A percentile compares a stretch with the other conserved stretches of the same genome.
Evolutionary conservation across 2,888 invertebrate species (phyloP).

Genomic region (Drosophila macrospina): DNA sequence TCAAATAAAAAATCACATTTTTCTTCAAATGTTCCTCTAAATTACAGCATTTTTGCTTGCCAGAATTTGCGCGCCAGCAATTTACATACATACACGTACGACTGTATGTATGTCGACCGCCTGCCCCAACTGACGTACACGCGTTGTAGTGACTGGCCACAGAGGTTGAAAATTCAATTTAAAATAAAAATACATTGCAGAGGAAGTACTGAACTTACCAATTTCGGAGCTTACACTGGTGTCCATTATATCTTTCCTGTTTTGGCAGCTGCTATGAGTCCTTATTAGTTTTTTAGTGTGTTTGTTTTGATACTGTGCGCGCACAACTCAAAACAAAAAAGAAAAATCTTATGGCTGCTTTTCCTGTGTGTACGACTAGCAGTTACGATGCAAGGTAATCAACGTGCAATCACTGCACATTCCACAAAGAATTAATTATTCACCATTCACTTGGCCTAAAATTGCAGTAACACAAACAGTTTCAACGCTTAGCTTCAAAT

Average conservation of each 20-base stretch:
- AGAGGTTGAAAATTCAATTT: slow-evolving; percentile 78
- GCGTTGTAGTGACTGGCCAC: slow-evolving; percentile 49
- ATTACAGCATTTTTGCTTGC: background rate
- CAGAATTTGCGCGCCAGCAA: slow-evolving; percentile 58
- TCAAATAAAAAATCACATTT: too few species aligned
- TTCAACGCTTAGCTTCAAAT: slow-evolving; percentile 16
- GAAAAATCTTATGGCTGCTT: slow-evolving; percentile 46
- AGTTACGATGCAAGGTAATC: slow-evolving; percentile 40
- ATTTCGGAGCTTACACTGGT: slow-evolving; percentile 28
- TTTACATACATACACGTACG: slow-evolving; percentile 24
- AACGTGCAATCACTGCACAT: slow-evolving; percentile 9
- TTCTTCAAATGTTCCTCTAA: too few species aligned
- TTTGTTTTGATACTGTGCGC: slow-evolving; percentile 51
- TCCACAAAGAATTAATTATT: slow-evolving; percentile 11
- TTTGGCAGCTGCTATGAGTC: background rate
- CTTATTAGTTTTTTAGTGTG: background rate
- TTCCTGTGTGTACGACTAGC: slow-evolving; percentile 34
- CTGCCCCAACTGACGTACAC: slow-evolving; percentile 55
- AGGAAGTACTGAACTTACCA: slow-evolving; percentile 35
- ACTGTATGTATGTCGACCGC: slow-evolving; percentile 33
- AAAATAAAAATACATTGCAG: slow-evolving; percentile 54
- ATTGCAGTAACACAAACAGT: slow-evolving; percentile 5
- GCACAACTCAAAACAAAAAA: slow-evolving; percentile 58
- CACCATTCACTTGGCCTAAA: slow-evolving; percentile 9
- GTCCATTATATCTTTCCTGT: slow-evolving; percentile 29